Percentiles rank a stretch among this genome's conserved stretches.
These are phyloP conservation scores for Triplophysa yarkandensis DNA, from an alignment of 2,797 vertebrate genomes.

Conservation along the genomic window DNA sequence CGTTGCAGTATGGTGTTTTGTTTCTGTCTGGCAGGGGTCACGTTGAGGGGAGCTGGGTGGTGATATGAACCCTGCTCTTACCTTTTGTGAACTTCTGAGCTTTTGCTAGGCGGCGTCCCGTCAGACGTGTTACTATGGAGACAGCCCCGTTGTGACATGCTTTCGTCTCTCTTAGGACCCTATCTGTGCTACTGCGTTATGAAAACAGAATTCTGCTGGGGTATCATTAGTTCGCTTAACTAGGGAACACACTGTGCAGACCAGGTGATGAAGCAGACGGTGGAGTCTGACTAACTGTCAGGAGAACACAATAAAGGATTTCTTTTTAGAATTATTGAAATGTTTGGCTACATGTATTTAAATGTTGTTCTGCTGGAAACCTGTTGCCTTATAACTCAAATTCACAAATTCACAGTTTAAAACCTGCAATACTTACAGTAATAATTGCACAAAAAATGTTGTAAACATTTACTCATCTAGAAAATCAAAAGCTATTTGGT, in stretches of 20 bases:
- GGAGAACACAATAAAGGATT: not conserved
- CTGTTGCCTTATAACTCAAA: too few species aligned
- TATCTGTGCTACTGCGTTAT: not conserved
- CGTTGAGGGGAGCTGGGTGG: constrained; percentile 32
- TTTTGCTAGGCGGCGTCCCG: constrained; percentile 1
- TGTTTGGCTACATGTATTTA: constrained; percentile 6
- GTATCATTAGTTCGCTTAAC: not conserved
- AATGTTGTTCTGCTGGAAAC: not conserved
- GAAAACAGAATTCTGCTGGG: constrained; percentile 15
- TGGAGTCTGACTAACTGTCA: not conserved
- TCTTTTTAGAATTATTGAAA: not conserved
- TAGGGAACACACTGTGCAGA: constrained; percentile 12
- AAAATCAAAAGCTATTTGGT: too few species aligned
- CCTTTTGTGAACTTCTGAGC: constrained; percentile 16
- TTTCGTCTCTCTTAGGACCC: constrained; percentile 3
- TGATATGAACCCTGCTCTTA: constrained; percentile 43
- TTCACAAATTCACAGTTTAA: too few species aligned
- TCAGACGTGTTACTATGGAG: constrained; percentile 38
- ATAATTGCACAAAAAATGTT: too few species aligned
- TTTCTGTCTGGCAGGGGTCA: constrained; percentile 54
- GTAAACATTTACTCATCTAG: too few species aligned
- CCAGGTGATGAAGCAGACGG: not conserved
- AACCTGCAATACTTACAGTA: too few species aligned
- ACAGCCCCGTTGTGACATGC: not conserved
- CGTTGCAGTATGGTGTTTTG: constrained; percentile 32